Conservation (phyloP, 2,888 invertebrate genomes). For the Ceriagrion tenellum region DNA sequence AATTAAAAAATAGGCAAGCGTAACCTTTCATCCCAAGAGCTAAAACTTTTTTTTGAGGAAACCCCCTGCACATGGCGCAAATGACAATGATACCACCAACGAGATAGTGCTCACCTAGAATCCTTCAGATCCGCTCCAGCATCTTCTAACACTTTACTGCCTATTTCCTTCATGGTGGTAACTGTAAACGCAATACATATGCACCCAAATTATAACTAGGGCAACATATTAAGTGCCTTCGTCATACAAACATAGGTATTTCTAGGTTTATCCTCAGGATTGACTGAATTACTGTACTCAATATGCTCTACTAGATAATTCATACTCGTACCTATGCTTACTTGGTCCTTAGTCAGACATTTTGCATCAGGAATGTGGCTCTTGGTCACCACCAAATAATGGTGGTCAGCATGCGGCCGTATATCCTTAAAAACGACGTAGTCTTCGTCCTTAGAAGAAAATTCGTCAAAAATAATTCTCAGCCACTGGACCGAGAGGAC, state of each 20-base stretch:
- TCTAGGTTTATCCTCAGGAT: background rate
- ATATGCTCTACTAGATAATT: no score
- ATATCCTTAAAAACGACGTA: constrained; percentile 90
- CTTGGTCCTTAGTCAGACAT: constrained; percentile 83
- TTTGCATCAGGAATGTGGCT: constrained; percentile 88
- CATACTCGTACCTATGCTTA: constrained; percentile 82
- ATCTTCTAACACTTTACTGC: constrained; percentile 79
- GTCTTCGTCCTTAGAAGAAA: constrained; percentile 78
- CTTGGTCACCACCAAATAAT: constrained; percentile 89
- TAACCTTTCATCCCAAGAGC: background rate
- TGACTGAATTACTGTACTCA: background rate
- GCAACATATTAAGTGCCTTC: no score
- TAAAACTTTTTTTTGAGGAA: no score
- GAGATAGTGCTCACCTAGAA: constrained; percentile 74
- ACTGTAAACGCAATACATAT: constrained; percentile 79
- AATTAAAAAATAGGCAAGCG: constrained; percentile 44
- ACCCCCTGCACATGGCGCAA: no score
- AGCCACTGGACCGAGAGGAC: background rate
- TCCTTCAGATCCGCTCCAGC: constrained; percentile 77
- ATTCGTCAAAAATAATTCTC: background rate
- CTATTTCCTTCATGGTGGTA: constrained; percentile 83
- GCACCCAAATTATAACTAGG: no score
- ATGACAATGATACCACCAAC: no score
- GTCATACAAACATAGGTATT: no score
- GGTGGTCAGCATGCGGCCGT: constrained; percentile 88